Evolutionary conservation across 2,888 invertebrate species (phyloP).

Genomic region (Desoria tigrina): DNA sequence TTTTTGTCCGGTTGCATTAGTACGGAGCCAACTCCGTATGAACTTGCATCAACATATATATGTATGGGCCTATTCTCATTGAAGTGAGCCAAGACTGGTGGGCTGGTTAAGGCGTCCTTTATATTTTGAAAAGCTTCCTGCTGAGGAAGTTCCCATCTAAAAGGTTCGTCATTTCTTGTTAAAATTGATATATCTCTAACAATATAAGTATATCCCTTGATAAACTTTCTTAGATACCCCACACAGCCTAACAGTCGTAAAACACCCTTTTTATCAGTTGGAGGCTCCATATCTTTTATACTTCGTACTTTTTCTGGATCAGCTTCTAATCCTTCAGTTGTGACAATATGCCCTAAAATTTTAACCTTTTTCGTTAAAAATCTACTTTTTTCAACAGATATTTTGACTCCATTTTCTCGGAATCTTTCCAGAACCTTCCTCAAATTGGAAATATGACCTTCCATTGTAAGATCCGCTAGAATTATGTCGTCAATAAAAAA

Average conservation of each 20-base stretch:
- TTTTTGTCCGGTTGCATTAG: slow-evolving; percentile 15
- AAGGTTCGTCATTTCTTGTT: background rate
- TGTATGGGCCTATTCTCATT: background rate
- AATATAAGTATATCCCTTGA: background rate
- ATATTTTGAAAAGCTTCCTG: background rate
- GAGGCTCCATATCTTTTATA: slow-evolving; percentile 4
- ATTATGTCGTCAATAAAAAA: slow-evolving; percentile 27
- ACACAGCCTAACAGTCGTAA: slow-evolving; percentile 14
- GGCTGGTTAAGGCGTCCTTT: background rate
- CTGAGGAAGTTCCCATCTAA: background rate
- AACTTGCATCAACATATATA: slow-evolving; percentile 12
- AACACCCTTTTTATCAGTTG: background rate
- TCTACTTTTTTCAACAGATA: slow-evolving; percentile 8
- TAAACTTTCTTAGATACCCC: slow-evolving; percentile 11
- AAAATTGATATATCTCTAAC: slow-evolving; percentile 1
- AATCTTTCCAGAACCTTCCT: slow-evolving; percentile 9
- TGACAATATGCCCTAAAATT: slow-evolving; percentile 21
- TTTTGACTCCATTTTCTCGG: slow-evolving; percentile 16
- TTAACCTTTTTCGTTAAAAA: background rate
- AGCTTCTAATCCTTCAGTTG: background rate
- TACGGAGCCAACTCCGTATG: background rate
- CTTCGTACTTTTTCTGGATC: slow-evolving; percentile 14
- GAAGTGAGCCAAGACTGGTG: background rate
- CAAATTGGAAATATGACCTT: slow-evolving; percentile 10
- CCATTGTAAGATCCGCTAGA: slow-evolving; percentile 3